These are phyloP conservation scores for Cardiocondyla obscurior DNA, from an alignment of 1,140 invertebrate species.

Conservation along the genomic window DNA sequence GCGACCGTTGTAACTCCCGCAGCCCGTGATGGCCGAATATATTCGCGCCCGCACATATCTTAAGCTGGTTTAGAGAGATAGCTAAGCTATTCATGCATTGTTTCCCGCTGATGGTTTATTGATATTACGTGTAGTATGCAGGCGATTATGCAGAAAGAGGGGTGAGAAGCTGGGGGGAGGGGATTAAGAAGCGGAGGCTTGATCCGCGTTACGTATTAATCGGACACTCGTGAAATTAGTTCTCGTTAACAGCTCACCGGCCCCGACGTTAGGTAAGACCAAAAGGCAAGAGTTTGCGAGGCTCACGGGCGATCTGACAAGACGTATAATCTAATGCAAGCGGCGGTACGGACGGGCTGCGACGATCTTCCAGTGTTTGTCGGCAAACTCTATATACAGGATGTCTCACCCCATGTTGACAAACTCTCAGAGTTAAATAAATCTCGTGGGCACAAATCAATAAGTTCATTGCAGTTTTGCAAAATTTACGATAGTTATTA, in stretches of 20 bases:
- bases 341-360: too few relatives aligned
- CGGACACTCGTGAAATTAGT: slow-evolving; percentile 27
- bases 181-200: slow-evolving; percentile 29
- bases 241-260: slow-evolving; percentile 16
- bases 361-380: neutral
- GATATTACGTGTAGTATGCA: slow-evolving; percentile 43
- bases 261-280: neutral
- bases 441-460: too few relatives aligned
- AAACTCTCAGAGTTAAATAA: too few relatives aligned
- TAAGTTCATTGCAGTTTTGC: too few relatives aligned
- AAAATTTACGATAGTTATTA: too few relatives aligned
- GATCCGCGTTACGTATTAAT: slow-evolving; percentile 16
- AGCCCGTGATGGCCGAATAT: slow-evolving; percentile 49
- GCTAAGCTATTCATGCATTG: slow-evolving; percentile 42
- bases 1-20: slow-evolving; percentile 33
- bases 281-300: neutral
- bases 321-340: neutral
- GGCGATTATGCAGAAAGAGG: slow-evolving; percentile 1
- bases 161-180: too few relatives aligned
- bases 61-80: slow-evolving; percentile 40
- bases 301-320: neutral
- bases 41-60: slow-evolving; percentile 39
- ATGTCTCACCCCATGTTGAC: too few relatives aligned
- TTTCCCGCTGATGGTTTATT: slow-evolving; percentile 52
- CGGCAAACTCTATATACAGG: neutral